Base-by-base conservation (phyloP, 2,797 vertebrate genomes). In the Sparidentex hasta region DNA sequence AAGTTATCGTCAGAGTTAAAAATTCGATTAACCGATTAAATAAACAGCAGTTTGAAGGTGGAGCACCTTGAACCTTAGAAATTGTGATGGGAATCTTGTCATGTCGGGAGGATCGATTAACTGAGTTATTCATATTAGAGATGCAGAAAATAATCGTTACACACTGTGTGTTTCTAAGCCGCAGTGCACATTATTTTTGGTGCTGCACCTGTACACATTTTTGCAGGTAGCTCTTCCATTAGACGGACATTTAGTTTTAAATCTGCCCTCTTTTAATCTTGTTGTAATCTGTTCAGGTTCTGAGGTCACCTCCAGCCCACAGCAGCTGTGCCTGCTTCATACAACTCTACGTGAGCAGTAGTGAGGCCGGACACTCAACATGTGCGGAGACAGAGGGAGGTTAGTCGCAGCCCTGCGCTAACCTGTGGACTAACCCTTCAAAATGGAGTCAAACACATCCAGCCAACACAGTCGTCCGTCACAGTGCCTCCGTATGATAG, bases 321-420 rank as follows among this genome's bases (percentile, higher is more conserved):
- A 56, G 43, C 58, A 55, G 62, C 48, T 66, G 27, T 33, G 7
- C 25, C 14, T 18, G 43, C 1, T 17, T 29, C 11, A 48, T 6
- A n/a, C 1, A 0, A 3, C 71, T 43, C 8, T 13, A 1, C n/a
- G 1, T 55, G n/a, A 11, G 0, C 4, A 13, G 29, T 38, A 2
- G 20, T 7, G 18, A 7, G 13, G 51, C 74, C 65, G 41, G 43
- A 80, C 74, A 66, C 68, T 66, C 25, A 66, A 21, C 65, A 21
- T 56, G 51, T n/a, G 44, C 59, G 55, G 20, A 48, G n/a, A 71
- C 71, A 56, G 4, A 23, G 47, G 76, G 69, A 71, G 86, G 76
- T 87, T 65, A 84, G 73, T n/a, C 18, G 1, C 6, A 51, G 67
- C 21, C 48, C 72, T 71, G 44, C 12, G 74, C 23, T 25, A 17